Conservation (phyloP, 2,113 vertebrate genomes). For the Delphinapterus leucas region DNA sequence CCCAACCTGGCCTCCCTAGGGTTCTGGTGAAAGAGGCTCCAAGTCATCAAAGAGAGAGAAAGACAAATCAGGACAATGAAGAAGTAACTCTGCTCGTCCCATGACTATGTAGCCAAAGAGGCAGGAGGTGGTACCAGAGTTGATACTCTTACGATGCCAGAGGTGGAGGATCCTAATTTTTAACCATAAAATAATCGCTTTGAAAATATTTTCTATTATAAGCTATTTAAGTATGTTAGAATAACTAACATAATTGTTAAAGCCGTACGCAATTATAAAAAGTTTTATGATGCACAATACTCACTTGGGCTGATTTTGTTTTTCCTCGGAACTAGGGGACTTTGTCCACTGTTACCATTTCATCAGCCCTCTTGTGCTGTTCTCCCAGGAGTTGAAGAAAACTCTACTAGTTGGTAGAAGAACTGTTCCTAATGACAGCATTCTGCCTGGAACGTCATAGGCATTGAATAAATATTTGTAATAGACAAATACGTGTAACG, state of each 20-base stretch:
- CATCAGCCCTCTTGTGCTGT: not conserved
- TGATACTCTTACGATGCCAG: rapidly evolving
- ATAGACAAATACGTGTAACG: not conserved
- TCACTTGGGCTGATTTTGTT: not conserved
- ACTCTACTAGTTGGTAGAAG: not conserved
- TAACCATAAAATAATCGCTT: not conserved
- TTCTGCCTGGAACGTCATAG: not conserved
- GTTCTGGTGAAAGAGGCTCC: not conserved
- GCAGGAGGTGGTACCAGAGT: not conserved
- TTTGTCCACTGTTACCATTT: not conserved
- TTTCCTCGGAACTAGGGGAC: not conserved
- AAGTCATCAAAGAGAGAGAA: not conserved
- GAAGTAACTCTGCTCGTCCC: not conserved
- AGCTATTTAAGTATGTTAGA: not conserved
- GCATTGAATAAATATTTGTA: not conserved
- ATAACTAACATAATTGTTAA: not conserved
- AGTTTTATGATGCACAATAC: not conserved
- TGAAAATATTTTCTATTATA: not conserved
- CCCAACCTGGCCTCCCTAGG: not conserved
- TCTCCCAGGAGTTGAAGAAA: not conserved
- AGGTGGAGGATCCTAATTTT: not conserved
- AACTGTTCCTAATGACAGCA: not conserved
- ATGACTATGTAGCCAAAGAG: not conserved
- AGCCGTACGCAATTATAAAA: not conserved
- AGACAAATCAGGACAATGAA: not conserved